Base-by-base conservation (phyloP, 1,140 invertebrate genomes). In the Acromyrmex echinatior region DNA sequence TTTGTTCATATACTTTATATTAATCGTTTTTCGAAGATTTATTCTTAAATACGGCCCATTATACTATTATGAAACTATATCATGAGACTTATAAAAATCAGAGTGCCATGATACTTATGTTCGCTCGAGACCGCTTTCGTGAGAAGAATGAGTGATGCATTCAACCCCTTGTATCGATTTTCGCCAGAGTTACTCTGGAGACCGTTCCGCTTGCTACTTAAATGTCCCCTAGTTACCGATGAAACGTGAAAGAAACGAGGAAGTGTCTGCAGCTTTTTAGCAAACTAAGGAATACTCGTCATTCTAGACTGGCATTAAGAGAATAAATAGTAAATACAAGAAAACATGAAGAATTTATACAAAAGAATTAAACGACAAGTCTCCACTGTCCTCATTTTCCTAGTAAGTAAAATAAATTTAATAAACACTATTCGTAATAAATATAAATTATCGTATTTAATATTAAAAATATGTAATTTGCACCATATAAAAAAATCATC, bases 131-230 rank as follows among this genome's bases (percentile, higher is more conserved):
- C 25, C 25, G 53, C 68, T 84, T 84, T 60, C 35, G 71, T 86
- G 86, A 60, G 56, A 56, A 70, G 21, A 77, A 87, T 62, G 62
- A 87, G 28, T 49, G 62, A 31, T 87, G 65, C 35, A 86, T 82
- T 88, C 71, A 82, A 79, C 84, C 76, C 77, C 39, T n/a, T 31
- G 56, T 91, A 91, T 91, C 84, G 90, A 91, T 91, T 86, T 86
- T 70, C 28, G 53, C 77, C 66, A 68, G 56, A 74, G 73, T 85
- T 88, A 88, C 87, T 87, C 73, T 70, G 68, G 84, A 88, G 66
- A 86, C 89, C 87, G 80, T 63, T 53, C 49, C 76, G 82, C 66
- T 76, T 88, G 56, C 56, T 58, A 63, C 71, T 71, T 74, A 88
- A 90, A 80, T 87, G 56, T 88, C 49, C 56, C 77, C 81, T 51